Base-by-base conservation (phyloP, 1,140 invertebrate genomes). In the Conus betulinus region DNA sequence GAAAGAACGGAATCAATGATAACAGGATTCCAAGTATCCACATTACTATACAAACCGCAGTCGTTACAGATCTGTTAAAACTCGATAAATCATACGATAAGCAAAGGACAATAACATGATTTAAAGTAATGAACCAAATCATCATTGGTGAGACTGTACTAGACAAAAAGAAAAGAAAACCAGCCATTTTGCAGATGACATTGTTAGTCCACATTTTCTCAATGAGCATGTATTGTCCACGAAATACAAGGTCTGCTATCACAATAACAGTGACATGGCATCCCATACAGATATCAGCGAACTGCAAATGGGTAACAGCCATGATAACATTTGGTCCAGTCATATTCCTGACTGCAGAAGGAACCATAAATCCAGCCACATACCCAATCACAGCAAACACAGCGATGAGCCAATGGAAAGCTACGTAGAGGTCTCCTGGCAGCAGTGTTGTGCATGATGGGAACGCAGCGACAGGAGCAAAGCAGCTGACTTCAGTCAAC, bases 101-200 rank as follows among this genome's bases (percentile, higher is more conserved):
- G 55, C 55, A 55, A 13, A 85, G 55, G 13, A 67, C 57, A 13
- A 85, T 11, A n/a, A 67, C 15, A 51, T 85, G 71, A 67, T 89
- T 85, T 4, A 92, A 11, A 1, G 94, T 93, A 15, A 94, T 93
- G 0, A 89, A 60, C 17, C 84, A 87, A 53, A 89, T 85, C 51
- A 87, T 60, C 5, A 89, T 27, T 5, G 85, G 79, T 17, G 88
- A 89, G 23, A 84, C 84, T 63, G 87, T 79, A 55, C 85, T 87
- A 79, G 88, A 89, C 85, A 87, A 8, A 23, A 89, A 52, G 23
- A 78, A 89, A 23, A 89, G 63, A 57, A 89, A 87, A 3, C 88
- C 88, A 10, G 88, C 85, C 10, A 85, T 57, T 20, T 79, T 60
- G 23, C 88, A 89, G 11, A 78, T 27, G 0, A 20, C 53, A 53